Evolutionary conservation across 2,888 invertebrate species (phyloP).

Genomic region (Leistus spinibarbis): DNA sequence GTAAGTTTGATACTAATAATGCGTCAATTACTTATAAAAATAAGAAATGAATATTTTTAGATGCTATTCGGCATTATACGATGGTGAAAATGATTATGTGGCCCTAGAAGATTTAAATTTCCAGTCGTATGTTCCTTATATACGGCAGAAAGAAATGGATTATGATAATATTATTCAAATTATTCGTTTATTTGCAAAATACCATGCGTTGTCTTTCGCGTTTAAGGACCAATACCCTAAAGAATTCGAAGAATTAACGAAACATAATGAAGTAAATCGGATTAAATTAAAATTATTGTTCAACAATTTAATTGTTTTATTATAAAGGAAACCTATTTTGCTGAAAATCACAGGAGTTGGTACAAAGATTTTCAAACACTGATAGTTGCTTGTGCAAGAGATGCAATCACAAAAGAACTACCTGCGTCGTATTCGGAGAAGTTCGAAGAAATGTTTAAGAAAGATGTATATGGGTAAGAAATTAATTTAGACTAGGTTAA

Average conservation of each 20-base stretch:
- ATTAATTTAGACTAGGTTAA: too few relatives aligned
- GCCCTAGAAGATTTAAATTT: constrained; percentile 55
- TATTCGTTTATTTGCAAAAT: constrained; percentile 55
- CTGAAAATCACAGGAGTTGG: constrained; percentile 63
- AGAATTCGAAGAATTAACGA: constrained; percentile 50
- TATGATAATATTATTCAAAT: constrained; percentile 50
- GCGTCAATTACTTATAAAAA: not conserved
- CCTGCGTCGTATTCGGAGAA: constrained; percentile 65
- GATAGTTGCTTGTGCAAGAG: constrained; percentile 62
- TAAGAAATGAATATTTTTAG: constrained; percentile 47
- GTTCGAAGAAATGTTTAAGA: constrained; percentile 61
- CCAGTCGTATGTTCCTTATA: constrained; percentile 51
- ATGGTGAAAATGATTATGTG: constrained; percentile 57
- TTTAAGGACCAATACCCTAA: constrained; percentile 54
- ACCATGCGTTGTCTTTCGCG: constrained; percentile 58
- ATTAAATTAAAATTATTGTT: constrained; percentile 2
- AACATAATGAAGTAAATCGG: constrained; percentile 48
- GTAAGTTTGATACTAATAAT: constrained; percentile 43
- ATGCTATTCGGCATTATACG: constrained; percentile 51
- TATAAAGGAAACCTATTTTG: constrained; percentile 64
- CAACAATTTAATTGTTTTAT: too few relatives aligned
- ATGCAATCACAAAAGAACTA: constrained; percentile 69
- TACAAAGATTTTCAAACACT: constrained; percentile 62
- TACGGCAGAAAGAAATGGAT: constrained; percentile 50
- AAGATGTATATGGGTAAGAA: constrained; percentile 60